Conservation (phyloP, 2,113 vertebrate genomes). For the Agapornis roseicollis region DNA sequence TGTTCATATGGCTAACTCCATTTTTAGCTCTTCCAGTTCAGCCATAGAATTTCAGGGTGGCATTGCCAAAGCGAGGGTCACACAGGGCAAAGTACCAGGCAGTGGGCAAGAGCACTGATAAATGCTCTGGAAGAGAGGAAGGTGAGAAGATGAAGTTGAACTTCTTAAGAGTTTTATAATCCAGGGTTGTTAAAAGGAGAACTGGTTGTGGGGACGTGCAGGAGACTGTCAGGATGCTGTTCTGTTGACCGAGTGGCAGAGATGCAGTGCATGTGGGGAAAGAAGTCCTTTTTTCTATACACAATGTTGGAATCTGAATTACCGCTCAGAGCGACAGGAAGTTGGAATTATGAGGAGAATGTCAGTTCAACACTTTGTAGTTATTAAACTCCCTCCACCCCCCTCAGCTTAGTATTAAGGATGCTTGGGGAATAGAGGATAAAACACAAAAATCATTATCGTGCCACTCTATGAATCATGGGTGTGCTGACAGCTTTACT, state of each 20-base stretch:
- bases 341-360: not conserved
- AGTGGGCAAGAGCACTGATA: not conserved
- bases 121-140: not conserved
- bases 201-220: not conserved
- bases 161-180: not conserved
- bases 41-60: not conserved
- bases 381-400: not conserved
- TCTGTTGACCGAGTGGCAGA: not conserved
- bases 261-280: not conserved
- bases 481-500: slow-evolving; percentile 34
- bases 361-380: not conserved
- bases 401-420: not conserved
- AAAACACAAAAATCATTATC: slow-evolving; percentile 14
- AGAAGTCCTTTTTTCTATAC: not conserved
- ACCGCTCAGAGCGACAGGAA: not conserved
- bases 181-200: not conserved
- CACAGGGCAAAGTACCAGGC: not conserved
- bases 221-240: not conserved
- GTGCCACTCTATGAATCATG: not conserved
- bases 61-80: not conserved
- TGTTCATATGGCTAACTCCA: not conserved
- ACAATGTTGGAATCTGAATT: not conserved
- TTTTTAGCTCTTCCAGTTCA: not conserved
- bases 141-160: not conserved
- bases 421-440: not conserved